Evolutionary conservation across 2,113 vertebrate genomes (phyloP).

Genomic region (Strix aluco): DNA sequence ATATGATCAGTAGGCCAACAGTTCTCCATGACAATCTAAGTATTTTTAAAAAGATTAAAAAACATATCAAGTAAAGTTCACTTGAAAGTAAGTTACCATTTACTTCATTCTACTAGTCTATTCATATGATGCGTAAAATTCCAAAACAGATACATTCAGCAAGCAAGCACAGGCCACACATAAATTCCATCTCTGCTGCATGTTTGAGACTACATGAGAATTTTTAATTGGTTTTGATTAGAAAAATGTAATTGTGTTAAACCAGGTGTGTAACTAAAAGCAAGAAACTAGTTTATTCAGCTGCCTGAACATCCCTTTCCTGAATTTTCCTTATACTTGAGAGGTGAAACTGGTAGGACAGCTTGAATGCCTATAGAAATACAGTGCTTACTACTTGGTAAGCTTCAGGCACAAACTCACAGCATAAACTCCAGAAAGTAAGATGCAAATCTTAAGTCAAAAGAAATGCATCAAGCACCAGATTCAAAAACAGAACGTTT

Average conservation of each 20-base stretch:
- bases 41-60: not conserved
- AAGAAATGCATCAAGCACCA: not conserved
- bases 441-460: not conserved
- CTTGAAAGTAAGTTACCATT: not conserved
- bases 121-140: not conserved
- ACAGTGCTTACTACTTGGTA: not conserved
- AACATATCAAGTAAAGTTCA: not conserved
- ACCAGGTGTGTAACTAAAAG: not conserved
- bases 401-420: not conserved
- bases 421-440: not conserved
- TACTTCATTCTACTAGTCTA: not conserved
- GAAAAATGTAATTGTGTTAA: not conserved
- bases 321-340: not conserved
- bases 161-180: not conserved
- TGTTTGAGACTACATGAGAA: not conserved
- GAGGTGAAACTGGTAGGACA: conserved; percentile 41
- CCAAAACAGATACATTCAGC: not conserved
- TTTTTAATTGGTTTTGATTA: not conserved
- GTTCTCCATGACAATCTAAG: not conserved
- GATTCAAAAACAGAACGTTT: not conserved
- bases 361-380: not conserved
- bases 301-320: not conserved
- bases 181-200: not conserved
- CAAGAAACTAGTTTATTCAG: conserved; percentile 6
- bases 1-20: not conserved